phyloP scores from a whole-genome alignment of 2,113 vertebrate species.

The Pyxicephalus adspersus region DNA sequence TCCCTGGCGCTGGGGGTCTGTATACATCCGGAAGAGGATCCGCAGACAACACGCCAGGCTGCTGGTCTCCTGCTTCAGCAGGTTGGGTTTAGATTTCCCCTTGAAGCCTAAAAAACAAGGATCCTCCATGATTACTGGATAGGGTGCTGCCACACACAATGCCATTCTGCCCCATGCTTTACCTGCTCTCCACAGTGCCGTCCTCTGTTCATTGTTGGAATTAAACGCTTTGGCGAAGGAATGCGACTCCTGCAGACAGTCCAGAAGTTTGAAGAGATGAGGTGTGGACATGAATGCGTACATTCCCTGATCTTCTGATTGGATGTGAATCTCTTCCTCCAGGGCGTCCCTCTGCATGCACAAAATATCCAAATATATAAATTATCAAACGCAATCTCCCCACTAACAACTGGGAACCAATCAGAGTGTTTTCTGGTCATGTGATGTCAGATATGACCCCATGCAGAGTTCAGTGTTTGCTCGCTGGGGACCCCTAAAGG shows the following conservation, averaged over 20 bases:
- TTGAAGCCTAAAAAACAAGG: slow-evolving; percentile 83
- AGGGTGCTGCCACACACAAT: no score
- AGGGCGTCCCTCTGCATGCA: slow-evolving; percentile 79
- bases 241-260: slow-evolving; percentile 95
- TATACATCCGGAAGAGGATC: slow-evolving; percentile 94
- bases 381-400: not conserved
- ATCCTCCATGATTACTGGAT: not conserved
- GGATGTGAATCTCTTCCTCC: slow-evolving; percentile 76
- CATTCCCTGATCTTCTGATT: slow-evolving; percentile 88
- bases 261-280: slow-evolving; percentile 93
- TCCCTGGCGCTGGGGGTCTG: slow-evolving; percentile 80
- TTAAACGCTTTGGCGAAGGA: slow-evolving; percentile 95
- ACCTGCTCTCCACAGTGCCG: slow-evolving; percentile 96
- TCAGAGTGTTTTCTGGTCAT: no score
- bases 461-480: no score
- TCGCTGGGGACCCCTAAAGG: no score
- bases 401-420: not conserved
- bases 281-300: slow-evolving; percentile 88
- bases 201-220: slow-evolving; percentile 95
- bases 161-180: no score
- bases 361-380: not conserved
- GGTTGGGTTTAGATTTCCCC: slow-evolving; percentile 97
- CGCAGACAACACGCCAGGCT: slow-evolving; percentile 93
- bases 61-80: slow-evolving; percentile 97
- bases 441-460: no score